phyloP scores from a whole-genome alignment of 1,140 invertebrate genomes.

The Pararge aegeria region DNA sequence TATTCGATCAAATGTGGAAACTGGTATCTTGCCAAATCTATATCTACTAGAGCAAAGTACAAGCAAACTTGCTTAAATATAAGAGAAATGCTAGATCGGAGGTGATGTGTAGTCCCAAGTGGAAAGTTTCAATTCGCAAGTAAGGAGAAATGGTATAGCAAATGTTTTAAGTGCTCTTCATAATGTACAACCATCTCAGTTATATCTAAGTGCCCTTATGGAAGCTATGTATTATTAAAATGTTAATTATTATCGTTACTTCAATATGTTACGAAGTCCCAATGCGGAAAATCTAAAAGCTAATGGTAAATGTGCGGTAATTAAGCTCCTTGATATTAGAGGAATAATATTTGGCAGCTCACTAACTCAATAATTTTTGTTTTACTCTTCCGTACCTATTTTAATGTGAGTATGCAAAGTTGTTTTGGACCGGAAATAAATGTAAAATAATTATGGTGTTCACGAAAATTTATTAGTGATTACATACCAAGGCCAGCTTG shows the following conservation, averaged over 20 bases:
- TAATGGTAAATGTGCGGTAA: constrained; percentile 2
- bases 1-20: not conserved
- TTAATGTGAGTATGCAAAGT: no score
- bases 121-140: not conserved
- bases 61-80: not conserved
- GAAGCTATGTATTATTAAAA: constrained; percentile 9
- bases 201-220: constrained; percentile 18
- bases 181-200: constrained; percentile 16
- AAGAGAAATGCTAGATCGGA: not conserved
- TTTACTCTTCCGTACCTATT: no score
- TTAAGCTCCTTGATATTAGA: not conserved
- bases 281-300: constrained; percentile 5
- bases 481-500: no score
- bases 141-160: not conserved
- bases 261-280: constrained; percentile 2
- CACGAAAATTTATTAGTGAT: no score
- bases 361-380: no score
- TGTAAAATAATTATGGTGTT: no score
- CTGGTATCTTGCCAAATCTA: not conserved
- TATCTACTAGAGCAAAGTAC: not conserved
- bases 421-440: no score
- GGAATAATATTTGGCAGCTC: not conserved
- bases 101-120: not conserved
- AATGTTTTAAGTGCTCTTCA: constrained; percentile 22
- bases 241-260: not conserved